Percentiles rank a stretch among this genome's conserved stretches.
Conservation (phyloP, 2,888 invertebrate genomes). For the Drosophila paranaensis region DNA sequence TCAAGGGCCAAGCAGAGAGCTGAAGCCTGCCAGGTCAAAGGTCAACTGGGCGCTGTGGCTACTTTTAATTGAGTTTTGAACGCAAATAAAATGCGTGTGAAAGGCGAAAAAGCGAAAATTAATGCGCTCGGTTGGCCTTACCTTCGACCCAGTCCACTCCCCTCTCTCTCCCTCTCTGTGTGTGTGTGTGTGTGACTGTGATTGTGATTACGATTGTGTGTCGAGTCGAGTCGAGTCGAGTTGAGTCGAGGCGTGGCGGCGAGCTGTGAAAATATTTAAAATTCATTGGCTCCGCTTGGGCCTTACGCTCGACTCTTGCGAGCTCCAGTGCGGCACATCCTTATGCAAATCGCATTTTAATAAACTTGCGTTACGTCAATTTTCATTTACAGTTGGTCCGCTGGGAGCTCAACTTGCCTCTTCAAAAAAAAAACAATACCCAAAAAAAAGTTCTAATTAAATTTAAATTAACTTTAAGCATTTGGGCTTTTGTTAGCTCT, state of each 20-base stretch:
- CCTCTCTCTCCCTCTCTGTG: conserved; percentile 8
- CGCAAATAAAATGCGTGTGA: conserved; percentile 67
- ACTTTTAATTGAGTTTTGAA: conserved; percentile 75
- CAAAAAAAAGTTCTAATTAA: conserved; percentile 77
- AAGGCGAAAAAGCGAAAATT: conserved; percentile 66
- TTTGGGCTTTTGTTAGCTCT: conserved; percentile 73
- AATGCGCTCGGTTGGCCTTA: conserved; percentile 67
- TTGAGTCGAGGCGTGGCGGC: conserved; percentile 33
- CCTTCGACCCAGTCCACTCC: conserved; percentile 12
- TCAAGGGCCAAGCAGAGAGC: conserved; percentile 14
- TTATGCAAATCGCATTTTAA: conserved; percentile 80
- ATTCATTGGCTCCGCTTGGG: conserved; percentile 64
- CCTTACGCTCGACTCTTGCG: conserved; percentile 53
- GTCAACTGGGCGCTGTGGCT: conserved; percentile 26
- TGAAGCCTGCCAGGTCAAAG: conserved; percentile 16
- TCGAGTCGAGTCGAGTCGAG: conserved; percentile 11
- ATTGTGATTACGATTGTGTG: conserved; percentile 33
- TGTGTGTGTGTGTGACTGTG: conserved; percentile 20
- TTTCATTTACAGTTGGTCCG: conserved; percentile 77
- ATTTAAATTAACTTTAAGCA: conserved; percentile 80
- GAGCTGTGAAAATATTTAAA: conserved; percentile 65
- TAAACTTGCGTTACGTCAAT: conserved; percentile 78
- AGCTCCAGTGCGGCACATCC: conserved; percentile 45
- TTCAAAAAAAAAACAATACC: conserved; percentile 55
- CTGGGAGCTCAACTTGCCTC: conserved; percentile 43